Evolutionary conservation across 2,888 invertebrate genomes (phyloP).

Genomic region (Eudasyphora cyanicolor): DNA sequence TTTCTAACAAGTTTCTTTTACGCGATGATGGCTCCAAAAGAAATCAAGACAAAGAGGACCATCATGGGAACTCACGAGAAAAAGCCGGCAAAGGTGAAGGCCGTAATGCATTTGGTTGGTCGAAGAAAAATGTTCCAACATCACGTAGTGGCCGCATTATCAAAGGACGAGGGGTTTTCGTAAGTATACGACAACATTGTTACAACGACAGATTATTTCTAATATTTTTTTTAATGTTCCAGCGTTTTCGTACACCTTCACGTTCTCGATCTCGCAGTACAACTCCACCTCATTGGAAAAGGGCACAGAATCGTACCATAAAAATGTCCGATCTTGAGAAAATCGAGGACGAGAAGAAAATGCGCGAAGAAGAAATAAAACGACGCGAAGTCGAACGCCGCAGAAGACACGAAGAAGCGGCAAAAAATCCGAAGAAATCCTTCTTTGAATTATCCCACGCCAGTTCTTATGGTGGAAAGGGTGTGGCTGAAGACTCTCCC

Average conservation of each 20-base stretch:
- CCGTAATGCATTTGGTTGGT: constrained; percentile 79
- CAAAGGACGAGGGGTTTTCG: constrained; percentile 95
- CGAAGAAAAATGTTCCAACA: constrained; percentile 77
- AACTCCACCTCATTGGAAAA: constrained; percentile 97
- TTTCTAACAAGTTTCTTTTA: constrained; percentile 92
- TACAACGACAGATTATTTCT: not conserved
- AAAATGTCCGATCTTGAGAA: constrained; percentile 90
- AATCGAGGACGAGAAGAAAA: constrained; percentile 84
- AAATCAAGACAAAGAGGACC: constrained; percentile 70
- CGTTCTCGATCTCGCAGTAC: constrained; percentile 91
- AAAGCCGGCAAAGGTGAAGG: constrained; percentile 70
- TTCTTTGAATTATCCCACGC: constrained; percentile 80
- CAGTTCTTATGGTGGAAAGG: constrained; percentile 76
- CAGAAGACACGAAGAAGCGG: constrained; percentile 81
- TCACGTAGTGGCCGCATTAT: constrained; percentile 90
- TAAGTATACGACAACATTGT: constrained; percentile 82
- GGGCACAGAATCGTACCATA: constrained; percentile 91
- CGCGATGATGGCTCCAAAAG: constrained; percentile 78
- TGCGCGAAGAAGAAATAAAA: constrained; percentile 83
- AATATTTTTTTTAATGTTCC: constrained; percentile 57
- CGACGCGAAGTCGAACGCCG: constrained; percentile 82
- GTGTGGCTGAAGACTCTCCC: constrained; percentile 72
- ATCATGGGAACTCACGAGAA: constrained; percentile 69
- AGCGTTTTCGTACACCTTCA: constrained; percentile 92
- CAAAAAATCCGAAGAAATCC: constrained; percentile 79